Conservation (phyloP, 92 coral and sea anemone species). For the Phenganax marumi region DNA sequence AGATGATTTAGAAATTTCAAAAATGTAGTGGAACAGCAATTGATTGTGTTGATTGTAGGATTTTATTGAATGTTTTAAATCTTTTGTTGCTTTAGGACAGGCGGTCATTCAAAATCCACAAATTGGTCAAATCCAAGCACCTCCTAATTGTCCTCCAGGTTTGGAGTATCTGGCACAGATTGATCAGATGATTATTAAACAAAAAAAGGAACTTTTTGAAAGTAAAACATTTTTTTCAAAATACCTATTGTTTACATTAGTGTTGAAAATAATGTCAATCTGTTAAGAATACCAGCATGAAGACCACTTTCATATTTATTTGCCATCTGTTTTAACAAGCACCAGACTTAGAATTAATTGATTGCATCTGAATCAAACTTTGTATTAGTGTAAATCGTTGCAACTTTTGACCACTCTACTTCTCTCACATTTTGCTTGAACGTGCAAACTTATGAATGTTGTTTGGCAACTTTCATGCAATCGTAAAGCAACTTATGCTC, state of each 20-base stretch:
- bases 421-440: no score
- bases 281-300: neutral
- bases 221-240: neutral
- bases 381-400: no score
- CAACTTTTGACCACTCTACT: no score
- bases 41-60: neutral
- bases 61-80: neutral
- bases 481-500: no score
- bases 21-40: neutral
- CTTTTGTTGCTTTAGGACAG: neutral
- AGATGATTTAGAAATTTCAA: no score
- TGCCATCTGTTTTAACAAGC: no score
- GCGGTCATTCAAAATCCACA: slow-evolving; percentile 24
- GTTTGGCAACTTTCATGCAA: no score
- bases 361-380: no score
- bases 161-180: slow-evolving; percentile 41
- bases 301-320: no score
- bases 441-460: no score
- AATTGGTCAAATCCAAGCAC: slow-evolving; percentile 15
- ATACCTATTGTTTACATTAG: neutral
- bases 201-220: slow-evolving; percentile 44
- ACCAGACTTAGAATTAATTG: no score
- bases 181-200: slow-evolving; percentile 39
- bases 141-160: slow-evolving; percentile 39
- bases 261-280: neutral